Conservation (phyloP, 1,140 invertebrate genomes). For the Onthophagus taurus region DNA sequence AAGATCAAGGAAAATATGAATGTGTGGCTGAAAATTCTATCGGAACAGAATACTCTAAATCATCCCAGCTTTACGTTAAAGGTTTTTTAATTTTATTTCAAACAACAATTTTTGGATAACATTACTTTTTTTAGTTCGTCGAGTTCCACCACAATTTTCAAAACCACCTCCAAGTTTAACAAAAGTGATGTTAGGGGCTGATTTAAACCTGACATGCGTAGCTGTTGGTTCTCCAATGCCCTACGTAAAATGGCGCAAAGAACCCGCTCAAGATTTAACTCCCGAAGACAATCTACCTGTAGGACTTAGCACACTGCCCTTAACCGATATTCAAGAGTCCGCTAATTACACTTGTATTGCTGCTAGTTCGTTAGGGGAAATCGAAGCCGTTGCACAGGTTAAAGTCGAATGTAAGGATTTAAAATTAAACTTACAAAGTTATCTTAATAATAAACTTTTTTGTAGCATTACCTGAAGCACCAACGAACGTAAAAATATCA, state of each 20-base stretch:
- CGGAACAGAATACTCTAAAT: conserved; percentile 87
- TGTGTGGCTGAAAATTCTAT: conserved; percentile 86
- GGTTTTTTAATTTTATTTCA: conserved; percentile 43
- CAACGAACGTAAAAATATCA: conserved; percentile 76
- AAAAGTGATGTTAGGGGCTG: conserved; percentile 83
- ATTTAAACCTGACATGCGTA: conserved; percentile 90
- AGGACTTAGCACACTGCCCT: conserved; percentile 73
- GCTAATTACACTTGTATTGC: conserved; percentile 97
- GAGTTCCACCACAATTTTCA: conserved; percentile 90
- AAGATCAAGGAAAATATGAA: conserved; percentile 87
- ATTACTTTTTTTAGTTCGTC: conserved; percentile 59
- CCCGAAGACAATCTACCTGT: conserved; percentile 78
- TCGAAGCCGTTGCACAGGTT: conserved; percentile 76
- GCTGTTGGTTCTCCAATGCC: conserved; percentile 97
- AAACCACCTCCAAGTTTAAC: conserved; percentile 72
- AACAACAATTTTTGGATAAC: too few species aligned
- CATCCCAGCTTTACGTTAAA: conserved; percentile 89
- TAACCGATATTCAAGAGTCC: conserved; percentile 81
- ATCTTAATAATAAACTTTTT: conserved; percentile 10
- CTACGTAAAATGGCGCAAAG: conserved; percentile 90
- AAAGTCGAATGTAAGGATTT: conserved; percentile 86
- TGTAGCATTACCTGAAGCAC: conserved; percentile 78
- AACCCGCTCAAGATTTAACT: conserved; percentile 67
- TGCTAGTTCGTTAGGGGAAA: conserved; percentile 84
- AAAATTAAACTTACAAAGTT: not conserved